Evolutionary conservation across 2,888 invertebrate species (phyloP), one percentile per base, ranked within the genome.

Genomic region (Esperia sulphurella): DNA sequence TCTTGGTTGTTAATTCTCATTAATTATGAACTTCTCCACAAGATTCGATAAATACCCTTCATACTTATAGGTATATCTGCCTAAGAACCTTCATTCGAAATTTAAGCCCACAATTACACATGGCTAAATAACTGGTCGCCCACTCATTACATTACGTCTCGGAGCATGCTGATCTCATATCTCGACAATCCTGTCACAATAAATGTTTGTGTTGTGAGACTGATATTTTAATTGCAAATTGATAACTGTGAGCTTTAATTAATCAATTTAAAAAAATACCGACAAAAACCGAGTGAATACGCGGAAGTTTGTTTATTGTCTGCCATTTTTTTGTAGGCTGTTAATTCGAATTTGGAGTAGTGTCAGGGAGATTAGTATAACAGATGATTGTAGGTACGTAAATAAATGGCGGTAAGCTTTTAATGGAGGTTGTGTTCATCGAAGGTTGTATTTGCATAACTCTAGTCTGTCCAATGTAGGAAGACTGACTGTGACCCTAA

Each of bases 151-250:
- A 3, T 30, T 9, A n/a, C 42, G 43, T 28, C 38, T 28, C 13
- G n/a, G 21, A 30, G 30, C 35, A 52, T 56, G 63, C 71, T 79
- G 80, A 83, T 79, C 76, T 83, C 75, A 79, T 82, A 72, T 64
- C 74, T 76, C 58, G 58, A 67, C 64, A 70, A 65, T 71, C 71
- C 64, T 75, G 78, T 76, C 76, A 75, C 71, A 74, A 68, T 71
- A 64, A 78, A 71, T 65, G 73, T 75, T 70, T 63, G 60, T 54
- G 58, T 70, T 63, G 60, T 54, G 58, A 64, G 63, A 61, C 61
- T 75, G 71, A 75, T 75, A 79, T 79, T 76, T 78, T 82, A 79
- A 83, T 82, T 79, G 68, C 71, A 69, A 71, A 70, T 73, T 67
- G 64, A 72, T 68, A 71, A 58, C 63, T 68, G 66, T 64, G 69